A percentile compares a stretch with the other conserved stretches of the same genome.
Conservation (phyloP, 2,113 vertebrate genomes). For the Heloderma charlesbogerti region DNA sequence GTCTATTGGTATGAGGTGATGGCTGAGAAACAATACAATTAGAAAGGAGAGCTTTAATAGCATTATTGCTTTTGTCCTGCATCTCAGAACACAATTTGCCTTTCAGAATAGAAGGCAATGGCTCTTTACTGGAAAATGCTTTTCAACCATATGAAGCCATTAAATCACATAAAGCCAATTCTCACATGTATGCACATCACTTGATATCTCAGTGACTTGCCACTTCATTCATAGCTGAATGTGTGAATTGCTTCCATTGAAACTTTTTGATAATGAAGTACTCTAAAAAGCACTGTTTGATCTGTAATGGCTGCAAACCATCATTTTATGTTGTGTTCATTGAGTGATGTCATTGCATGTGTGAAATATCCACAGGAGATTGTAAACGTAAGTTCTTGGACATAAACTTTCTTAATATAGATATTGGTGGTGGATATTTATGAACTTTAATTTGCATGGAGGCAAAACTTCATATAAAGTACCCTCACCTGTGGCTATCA, state of each 20-base stretch:
- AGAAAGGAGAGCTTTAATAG: neutral
- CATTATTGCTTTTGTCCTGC: neutral
- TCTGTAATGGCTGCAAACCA: neutral
- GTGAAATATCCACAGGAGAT: neutral
- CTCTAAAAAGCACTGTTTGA: neutral
- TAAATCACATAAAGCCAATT: neutral
- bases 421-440: neutral
- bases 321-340: neutral
- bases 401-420: neutral
- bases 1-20: no score
- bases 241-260: neutral
- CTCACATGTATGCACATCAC: neutral
- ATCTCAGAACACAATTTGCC: neutral
- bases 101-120: neutral
- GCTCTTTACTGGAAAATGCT: neutral
- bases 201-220: neutral
- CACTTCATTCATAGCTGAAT: conserved; percentile 4
- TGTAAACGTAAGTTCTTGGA: neutral
- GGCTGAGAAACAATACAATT: neutral
- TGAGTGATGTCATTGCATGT: neutral
- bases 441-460: no score
- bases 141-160: neutral
- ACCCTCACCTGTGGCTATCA: no score
- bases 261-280: neutral
- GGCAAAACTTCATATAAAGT: no score